Percentiles rank a stretch among this genome's conserved stretches.
Evolutionary conservation across 2,113 vertebrate species (phyloP).

Genomic region (Puffinus mauretanicus): DNA sequence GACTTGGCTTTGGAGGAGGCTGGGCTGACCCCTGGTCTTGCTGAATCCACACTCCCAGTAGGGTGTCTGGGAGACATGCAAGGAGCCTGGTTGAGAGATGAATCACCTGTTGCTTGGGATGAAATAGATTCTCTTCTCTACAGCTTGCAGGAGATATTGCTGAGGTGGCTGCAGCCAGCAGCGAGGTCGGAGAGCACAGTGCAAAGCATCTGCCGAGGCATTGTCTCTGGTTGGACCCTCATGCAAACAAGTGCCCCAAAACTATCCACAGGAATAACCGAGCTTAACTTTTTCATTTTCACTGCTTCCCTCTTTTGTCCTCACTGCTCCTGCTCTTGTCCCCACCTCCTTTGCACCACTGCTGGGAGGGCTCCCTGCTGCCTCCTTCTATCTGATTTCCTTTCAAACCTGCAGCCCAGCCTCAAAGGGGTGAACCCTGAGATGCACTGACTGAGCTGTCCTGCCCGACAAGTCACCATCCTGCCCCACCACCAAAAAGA

Average conservation of each 20-base stretch:
- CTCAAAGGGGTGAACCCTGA: not conserved
- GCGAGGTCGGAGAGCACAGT: not conserved
- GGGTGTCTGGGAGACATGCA: not conserved
- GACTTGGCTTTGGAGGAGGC: constrained; percentile 27
- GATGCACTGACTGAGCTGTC: not conserved
- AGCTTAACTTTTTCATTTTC: not conserved
- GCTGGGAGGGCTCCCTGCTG: not conserved
- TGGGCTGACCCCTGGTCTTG: constrained; percentile 31
- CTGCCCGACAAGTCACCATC: not conserved
- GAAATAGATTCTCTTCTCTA: not conserved
- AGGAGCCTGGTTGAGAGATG: constrained; percentile 9
- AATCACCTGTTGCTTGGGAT: constrained; percentile 50
- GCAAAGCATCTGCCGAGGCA: not conserved
- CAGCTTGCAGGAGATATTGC: not conserved
- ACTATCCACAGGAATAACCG: not conserved
- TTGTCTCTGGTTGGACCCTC: not conserved
- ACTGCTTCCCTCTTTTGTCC: not conserved
- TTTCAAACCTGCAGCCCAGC: not conserved
- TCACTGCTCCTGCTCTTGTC: not conserved
- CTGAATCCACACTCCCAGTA: constrained; percentile 37
- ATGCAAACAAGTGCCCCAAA: not conserved
- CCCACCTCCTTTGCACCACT: not conserved
- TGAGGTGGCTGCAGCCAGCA: not conserved
- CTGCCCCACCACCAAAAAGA: not conserved
- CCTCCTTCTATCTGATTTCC: not conserved